These are phyloP conservation scores for Gymnosoma rotundatum DNA, from an alignment of 2,888 invertebrate genomes.

Conservation along the genomic window DNA sequence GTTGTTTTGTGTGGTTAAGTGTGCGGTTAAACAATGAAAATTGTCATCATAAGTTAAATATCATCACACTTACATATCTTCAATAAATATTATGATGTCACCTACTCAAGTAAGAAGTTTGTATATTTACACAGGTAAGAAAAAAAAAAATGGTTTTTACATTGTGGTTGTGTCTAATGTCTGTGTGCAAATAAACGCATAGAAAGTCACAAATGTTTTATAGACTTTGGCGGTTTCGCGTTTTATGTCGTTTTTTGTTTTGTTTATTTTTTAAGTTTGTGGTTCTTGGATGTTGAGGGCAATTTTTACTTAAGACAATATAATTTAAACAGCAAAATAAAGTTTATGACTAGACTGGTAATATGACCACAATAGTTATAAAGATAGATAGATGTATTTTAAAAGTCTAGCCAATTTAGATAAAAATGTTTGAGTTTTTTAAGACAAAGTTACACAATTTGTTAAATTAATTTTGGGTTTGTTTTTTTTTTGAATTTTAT, in stretches of 20 bases:
- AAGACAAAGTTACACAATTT: background rate
- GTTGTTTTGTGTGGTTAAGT: background rate
- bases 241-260: slow-evolving; percentile 48
- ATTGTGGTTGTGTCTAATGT: background rate
- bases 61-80: slow-evolving; percentile 39
- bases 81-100: slow-evolving; percentile 49
- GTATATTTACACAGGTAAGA: background rate
- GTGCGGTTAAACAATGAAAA: slow-evolving; percentile 58
- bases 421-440: background rate
- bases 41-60: slow-evolving; percentile 73
- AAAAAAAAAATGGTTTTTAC: slow-evolving; percentile 1
- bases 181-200: background rate
- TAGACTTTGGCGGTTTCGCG: slow-evolving; percentile 58
- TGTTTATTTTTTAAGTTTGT: slow-evolving; percentile 1
- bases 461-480: background rate
- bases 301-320: slow-evolving; percentile 41
- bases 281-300: background rate
- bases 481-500: background rate
- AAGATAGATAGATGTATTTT: slow-evolving; percentile 3
- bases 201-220: slow-evolving; percentile 54
- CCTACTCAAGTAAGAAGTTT: slow-evolving; percentile 25
- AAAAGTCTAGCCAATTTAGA: slow-evolving; percentile 29
- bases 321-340: background rate
- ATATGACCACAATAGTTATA: slow-evolving; percentile 29
- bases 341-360: slow-evolving; percentile 38